Percentiles rank a stretch among this genome's conserved stretches.
Conservation (phyloP, 2,797 vertebrate species). For the Chelon labrosus region DNA sequence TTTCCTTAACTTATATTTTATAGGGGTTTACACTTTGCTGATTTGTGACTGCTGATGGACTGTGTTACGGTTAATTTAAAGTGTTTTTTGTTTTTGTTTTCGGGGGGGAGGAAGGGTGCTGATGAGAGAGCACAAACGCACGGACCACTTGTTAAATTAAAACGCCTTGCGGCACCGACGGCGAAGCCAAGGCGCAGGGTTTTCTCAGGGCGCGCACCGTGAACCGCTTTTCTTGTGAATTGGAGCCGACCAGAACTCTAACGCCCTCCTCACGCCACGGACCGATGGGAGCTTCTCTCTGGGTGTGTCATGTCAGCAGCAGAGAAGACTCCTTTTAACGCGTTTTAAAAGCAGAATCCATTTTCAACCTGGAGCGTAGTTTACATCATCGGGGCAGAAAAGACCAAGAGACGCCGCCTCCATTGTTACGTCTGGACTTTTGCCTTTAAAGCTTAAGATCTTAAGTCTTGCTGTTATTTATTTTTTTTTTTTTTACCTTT, state of each 20-base stretch:
- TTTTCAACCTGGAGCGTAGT: conserved; percentile 3
- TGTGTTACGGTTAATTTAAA: conserved; percentile 35
- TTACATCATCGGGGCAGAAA: neutral
- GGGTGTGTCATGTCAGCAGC: neutral
- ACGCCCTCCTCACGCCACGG: neutral
- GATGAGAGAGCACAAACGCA: conserved; percentile 2
- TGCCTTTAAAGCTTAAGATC: no score
- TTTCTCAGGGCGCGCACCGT: conserved; percentile 79
- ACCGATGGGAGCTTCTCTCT: neutral
- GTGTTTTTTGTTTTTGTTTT: neutral
- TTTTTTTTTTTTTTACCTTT: no score
- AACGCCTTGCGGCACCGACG: conserved; percentile 6
- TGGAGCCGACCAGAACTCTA: neutral
- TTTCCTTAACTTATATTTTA: conserved; percentile 76
- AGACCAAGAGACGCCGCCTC: neutral
- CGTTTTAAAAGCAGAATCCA: no score
- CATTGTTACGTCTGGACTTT: no score
- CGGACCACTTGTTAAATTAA: conserved; percentile 30
- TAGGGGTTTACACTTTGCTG: conserved; percentile 65
- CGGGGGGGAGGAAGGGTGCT: neutral
- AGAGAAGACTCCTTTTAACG: neutral
- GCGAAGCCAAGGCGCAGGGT: conserved; percentile 4
- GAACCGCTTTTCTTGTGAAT: conserved; percentile 62
- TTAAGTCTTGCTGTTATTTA: no score
- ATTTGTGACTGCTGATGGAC: conserved; percentile 60